Evolutionary conservation across 2,888 invertebrate genomes (phyloP), one percentile per base, ranked within the genome.

Genomic region (Aporophyla nigra): DNA sequence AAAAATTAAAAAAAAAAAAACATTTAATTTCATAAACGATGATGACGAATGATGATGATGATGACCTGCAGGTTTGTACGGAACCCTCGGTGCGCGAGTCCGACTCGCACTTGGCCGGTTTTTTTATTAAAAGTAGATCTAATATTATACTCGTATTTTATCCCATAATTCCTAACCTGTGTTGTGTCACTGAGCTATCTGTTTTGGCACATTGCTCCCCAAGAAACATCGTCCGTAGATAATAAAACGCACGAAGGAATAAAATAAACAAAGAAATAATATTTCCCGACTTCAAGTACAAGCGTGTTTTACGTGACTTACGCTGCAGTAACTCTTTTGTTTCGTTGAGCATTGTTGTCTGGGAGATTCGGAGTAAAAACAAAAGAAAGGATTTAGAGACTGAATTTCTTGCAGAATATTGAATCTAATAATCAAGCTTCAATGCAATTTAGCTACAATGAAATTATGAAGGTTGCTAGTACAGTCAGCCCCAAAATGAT

Each of bases 401-500:
- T 27, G 14, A 56, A 56, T n/a, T n/a, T 33, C 33, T 14, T 1
- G 19, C 12, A 80, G 53, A 71, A 76, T 49, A 71, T 80, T 71
- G 14, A 62, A 54, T 80, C 6, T 53, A 33, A 46, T 53, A 80
- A 71, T 71, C 80, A 54, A 62, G 33, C n/a, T 49, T 24, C 40
- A 27, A 14, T 76, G 72, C 76, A 80, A 80, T 71, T 54, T 71
- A 14, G n/a, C 24, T 49, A 9, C 54, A 72, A 72, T 62, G 3
- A n/a, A 80, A 77, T 80, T 56, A 73, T 73, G 40, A 56, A 77
- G 43, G n/a, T 40, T 12, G 73, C 49, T 27, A 33, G 33, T 33
- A 33, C 33, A 33, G 33, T 33, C 33, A 33, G 33, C 33, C 33
- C 3, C 33, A 33, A 33, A 33, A 33, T 1, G 33, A 33, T 33